Conservation (phyloP, 2,888 invertebrate species). For the Lasioglossum morio region DNA sequence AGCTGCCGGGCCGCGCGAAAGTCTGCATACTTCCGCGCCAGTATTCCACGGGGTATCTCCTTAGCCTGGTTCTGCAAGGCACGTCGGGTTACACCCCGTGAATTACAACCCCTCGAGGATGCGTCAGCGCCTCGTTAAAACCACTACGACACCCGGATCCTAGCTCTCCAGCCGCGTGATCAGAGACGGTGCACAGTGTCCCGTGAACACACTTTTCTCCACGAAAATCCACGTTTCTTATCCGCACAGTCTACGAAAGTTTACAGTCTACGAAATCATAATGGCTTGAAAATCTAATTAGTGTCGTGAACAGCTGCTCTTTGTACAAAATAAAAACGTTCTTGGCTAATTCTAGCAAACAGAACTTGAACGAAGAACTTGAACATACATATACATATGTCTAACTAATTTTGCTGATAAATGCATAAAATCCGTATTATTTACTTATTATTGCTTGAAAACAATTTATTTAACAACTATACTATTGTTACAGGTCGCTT, state of each 20-base stretch:
- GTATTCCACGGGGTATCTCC: slow-evolving; percentile 43
- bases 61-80: slow-evolving; percentile 18
- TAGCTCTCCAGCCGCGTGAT: slow-evolving; percentile 15
- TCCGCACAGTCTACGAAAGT: background rate
- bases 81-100: slow-evolving; percentile 51
- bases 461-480: too few relatives aligned
- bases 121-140: slow-evolving; percentile 66
- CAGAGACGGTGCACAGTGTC: background rate
- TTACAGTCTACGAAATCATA: too few relatives aligned
- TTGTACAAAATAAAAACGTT: too few relatives aligned
- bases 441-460: too few relatives aligned
- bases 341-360: too few relatives aligned
- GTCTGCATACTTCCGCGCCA: slow-evolving; percentile 60
- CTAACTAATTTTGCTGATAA: too few relatives aligned
- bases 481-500: too few relatives aligned
- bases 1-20: slow-evolving; percentile 42
- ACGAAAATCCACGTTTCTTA: background rate
- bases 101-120: slow-evolving; percentile 62
- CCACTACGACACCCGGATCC: slow-evolving; percentile 15
- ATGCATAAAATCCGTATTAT: too few relatives aligned
- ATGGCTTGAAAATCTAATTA: too few relatives aligned
- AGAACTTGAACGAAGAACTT: too few relatives aligned
- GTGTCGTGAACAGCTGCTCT: too few relatives aligned
- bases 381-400: too few relatives aligned
- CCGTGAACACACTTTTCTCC: background rate